A percentile compares a stretch with the other conserved stretches of the same genome.
Evolutionary conservation across 1,140 invertebrate genomes (phyloP).

Genomic region (Gonioctena quinquepunctata): DNA sequence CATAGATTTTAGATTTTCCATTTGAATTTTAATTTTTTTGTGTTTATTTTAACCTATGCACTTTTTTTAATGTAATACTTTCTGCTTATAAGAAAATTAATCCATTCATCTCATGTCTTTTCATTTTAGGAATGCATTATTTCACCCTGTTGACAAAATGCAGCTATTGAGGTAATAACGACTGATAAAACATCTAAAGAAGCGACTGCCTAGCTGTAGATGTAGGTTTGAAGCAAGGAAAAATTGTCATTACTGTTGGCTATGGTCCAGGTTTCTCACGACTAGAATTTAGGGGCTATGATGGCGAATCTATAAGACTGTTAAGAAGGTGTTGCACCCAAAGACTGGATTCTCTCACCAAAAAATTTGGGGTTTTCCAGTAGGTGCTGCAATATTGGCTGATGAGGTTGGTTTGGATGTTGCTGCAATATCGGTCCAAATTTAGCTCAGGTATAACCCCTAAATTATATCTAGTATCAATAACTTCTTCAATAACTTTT

Average conservation of each 20-base stretch:
- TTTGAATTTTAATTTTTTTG: no score
- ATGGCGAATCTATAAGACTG: slow-evolving; percentile 84
- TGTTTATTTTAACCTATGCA: no score
- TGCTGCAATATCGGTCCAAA: slow-evolving; percentile 84
- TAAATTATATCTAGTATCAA: no score
- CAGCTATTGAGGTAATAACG: slow-evolving; percentile 97
- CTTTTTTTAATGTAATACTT: no score
- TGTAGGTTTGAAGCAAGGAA: slow-evolving; percentile 93
- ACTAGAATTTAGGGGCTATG: no score
- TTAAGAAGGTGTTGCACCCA: slow-evolving; percentile 95
- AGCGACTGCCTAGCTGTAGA: slow-evolving; percentile 80
- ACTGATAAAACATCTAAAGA: slow-evolving; percentile 94
- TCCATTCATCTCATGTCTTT: no score
- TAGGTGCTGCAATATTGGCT: slow-evolving; percentile 90
- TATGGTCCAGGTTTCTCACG: slow-evolving; percentile 99
- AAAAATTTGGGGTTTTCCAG: slow-evolving; percentile 95
- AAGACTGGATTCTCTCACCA: slow-evolving; percentile 85
- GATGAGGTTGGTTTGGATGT: slow-evolving; percentile 96
- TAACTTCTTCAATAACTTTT: no score
- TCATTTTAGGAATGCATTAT: slow-evolving; percentile 96
- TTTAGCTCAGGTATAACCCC: slow-evolving; percentile 71
- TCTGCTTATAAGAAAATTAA: no score
- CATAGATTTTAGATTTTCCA: no score
- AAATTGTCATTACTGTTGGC: slow-evolving; percentile 94
- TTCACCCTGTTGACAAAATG: slow-evolving; percentile 99